Evolutionary conservation across 2,113 vertebrate genomes (phyloP).

Genomic region (Hyaena hyaena): DNA sequence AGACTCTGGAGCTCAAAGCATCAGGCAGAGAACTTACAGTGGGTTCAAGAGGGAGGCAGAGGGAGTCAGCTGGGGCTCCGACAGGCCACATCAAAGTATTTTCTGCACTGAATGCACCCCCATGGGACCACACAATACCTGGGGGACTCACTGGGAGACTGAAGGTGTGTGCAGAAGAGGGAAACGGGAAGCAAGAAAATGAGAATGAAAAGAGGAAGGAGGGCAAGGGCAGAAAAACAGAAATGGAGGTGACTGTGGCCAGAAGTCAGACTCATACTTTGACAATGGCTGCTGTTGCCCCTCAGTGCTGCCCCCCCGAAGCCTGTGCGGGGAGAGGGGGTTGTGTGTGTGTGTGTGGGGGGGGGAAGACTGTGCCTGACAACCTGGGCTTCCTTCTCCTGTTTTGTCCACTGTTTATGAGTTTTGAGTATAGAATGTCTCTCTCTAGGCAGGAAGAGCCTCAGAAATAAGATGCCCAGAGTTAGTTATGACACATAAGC

Average conservation of each 20-base stretch:
- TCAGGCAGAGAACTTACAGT: background rate
- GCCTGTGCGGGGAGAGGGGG: background rate
- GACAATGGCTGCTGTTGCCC: background rate
- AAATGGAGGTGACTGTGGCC: fast-evolving
- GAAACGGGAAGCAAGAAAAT: background rate
- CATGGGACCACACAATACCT: background rate
- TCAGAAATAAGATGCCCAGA: background rate
- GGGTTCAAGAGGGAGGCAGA: background rate
- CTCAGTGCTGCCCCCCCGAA: no score
- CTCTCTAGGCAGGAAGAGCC: conserved; percentile 2
- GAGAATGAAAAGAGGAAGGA: background rate
- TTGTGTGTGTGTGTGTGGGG: fast-evolving
- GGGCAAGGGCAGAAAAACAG: background rate
- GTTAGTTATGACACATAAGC: conserved; percentile 31
- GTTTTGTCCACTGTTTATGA: background rate
- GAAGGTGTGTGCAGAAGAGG: background rate
- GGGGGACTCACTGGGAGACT: background rate
- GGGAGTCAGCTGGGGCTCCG: background rate
- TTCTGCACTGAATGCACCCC: background rate
- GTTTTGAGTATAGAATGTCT: background rate
- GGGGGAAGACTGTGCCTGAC: background rate
- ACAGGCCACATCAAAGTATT: conserved; percentile 22
- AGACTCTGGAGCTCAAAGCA: conserved; percentile 44
- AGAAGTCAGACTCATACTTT: background rate
- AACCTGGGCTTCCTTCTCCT: background rate